phyloP scores from a whole-genome alignment of 2,888 invertebrate species.

The Chirona hameri region DNA sequence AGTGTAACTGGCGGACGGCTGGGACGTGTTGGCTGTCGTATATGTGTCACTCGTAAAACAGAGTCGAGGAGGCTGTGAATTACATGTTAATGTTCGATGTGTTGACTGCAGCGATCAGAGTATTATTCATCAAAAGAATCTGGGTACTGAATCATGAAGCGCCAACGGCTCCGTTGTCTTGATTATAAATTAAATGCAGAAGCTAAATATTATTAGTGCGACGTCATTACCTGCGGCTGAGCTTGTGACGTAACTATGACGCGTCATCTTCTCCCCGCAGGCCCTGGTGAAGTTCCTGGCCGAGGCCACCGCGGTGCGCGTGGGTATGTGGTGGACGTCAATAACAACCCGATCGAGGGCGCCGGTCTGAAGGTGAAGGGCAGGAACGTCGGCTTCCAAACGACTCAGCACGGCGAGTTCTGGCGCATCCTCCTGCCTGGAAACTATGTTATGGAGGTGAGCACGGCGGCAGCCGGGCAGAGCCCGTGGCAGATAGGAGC shows the following conservation, averaged over 20 bases:
- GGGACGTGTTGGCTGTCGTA: too few relatives aligned
- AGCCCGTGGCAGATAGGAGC: background rate
- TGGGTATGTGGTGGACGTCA: conserved; percentile 74
- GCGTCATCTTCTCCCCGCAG: conserved; percentile 49
- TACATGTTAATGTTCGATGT: too few relatives aligned
- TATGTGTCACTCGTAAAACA: too few relatives aligned
- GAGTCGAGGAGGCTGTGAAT: too few relatives aligned
- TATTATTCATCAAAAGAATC: too few relatives aligned
- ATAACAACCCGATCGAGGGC: conserved; percentile 72
- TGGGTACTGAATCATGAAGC: too few relatives aligned
- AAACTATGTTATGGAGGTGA: conserved; percentile 75
- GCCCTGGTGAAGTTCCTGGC: conserved; percentile 76
- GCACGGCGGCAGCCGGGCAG: background rate
- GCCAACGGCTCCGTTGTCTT: too few relatives aligned
- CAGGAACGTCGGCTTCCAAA: conserved; percentile 78
- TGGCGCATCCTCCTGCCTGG: conserved; percentile 89
- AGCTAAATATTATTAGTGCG: too few relatives aligned
- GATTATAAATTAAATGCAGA: too few relatives aligned
- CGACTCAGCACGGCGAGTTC: conserved; percentile 88
- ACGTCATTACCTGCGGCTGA: too few relatives aligned
- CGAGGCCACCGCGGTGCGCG: conserved; percentile 86
- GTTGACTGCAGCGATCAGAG: too few relatives aligned
- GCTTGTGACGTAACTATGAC: too few relatives aligned
- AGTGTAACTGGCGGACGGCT: conserved; percentile 48
- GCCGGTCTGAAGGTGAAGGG: conserved; percentile 74